phyloP scores from a whole-genome alignment of 2,888 invertebrate genomes.

The Siphlonurus alternatus region DNA sequence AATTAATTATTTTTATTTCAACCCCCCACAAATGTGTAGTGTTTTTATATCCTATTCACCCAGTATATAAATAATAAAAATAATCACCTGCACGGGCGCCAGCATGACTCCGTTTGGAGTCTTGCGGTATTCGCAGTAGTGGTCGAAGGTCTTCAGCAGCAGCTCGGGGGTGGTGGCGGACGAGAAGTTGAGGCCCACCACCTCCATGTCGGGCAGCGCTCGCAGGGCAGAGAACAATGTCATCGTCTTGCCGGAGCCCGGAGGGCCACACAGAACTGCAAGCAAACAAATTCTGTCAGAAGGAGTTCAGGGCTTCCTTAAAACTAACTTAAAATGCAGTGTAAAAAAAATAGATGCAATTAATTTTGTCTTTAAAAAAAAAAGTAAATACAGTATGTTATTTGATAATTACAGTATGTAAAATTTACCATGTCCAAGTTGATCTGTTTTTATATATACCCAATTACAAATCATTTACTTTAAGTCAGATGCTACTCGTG shows the following conservation, averaged over 20 bases:
- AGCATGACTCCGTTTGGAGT: slow-evolving; percentile 96
- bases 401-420: too few species aligned
- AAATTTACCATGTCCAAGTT: too few species aligned
- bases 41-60: neutral
- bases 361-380: too few species aligned
- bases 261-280: slow-evolving; percentile 90
- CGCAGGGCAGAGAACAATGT: slow-evolving; percentile 96
- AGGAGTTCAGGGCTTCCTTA: neutral
- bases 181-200: slow-evolving; percentile 98
- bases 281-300: slow-evolving; percentile 6
- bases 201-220: slow-evolving; percentile 97
- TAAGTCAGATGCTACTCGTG: too few species aligned
- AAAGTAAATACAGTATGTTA: too few species aligned
- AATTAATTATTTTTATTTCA: too few species aligned
- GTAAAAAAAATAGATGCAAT: neutral
- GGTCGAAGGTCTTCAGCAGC: slow-evolving; percentile 95
- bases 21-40: neutral
- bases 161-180: slow-evolving; percentile 98
- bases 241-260: slow-evolving; percentile 97
- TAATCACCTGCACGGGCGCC: slow-evolving; percentile 62
- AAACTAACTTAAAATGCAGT: neutral
- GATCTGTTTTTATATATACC: too few species aligned
- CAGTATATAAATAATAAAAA: neutral
- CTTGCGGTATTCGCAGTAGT: slow-evolving; percentile 97
- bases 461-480: too few species aligned